Evolutionary conservation across 2,113 vertebrate species (phyloP).

Genomic region (Canis aureus): DNA sequence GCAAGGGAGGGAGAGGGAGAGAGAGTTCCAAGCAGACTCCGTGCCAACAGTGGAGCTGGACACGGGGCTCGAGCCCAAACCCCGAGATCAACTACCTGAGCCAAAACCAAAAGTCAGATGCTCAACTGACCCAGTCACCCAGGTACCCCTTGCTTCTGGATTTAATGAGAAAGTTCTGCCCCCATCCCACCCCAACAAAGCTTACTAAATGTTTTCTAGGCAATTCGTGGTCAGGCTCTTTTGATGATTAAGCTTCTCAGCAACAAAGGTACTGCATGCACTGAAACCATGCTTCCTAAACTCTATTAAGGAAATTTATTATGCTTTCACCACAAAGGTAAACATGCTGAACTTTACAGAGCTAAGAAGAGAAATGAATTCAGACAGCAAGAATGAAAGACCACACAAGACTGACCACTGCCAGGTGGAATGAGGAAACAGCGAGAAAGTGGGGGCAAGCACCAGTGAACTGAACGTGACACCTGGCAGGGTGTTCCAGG

Average conservation of each 20-base stretch:
- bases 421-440: neutral
- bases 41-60: neutral
- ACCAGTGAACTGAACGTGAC: neutral
- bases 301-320: neutral
- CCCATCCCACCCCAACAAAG: neutral
- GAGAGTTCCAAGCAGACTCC: neutral
- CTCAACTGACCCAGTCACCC: neutral
- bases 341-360: neutral
- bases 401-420: neutral
- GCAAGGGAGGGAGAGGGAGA: neutral
- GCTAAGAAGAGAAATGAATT: neutral
- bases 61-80: neutral
- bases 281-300: neutral
- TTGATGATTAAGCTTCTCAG: neutral
- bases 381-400: neutral
- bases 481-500: neutral
- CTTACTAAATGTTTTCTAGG: neutral
- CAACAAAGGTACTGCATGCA: neutral
- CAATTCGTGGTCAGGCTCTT: neutral
- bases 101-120: neutral
- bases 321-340: constrained; percentile 3
- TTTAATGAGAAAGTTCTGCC: constrained; percentile 31
- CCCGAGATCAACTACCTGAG: neutral
- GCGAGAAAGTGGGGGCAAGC: neutral
- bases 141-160: neutral